Base-by-base conservation (phyloP, 2,888 invertebrate species). In the Sminthurides aquaticus region DNA sequence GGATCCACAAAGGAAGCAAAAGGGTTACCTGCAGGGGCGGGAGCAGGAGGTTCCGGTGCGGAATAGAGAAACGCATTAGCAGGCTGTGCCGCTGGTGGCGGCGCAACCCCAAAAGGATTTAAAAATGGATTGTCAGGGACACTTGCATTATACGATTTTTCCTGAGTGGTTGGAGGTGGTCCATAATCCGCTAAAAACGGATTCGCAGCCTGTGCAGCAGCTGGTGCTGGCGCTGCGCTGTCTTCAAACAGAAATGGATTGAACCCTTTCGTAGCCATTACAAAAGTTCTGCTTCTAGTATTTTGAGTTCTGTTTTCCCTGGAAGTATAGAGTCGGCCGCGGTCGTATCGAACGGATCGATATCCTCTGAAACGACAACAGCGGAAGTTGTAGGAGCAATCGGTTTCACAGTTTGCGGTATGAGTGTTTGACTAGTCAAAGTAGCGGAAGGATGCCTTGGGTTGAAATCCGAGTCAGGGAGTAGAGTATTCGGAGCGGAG, bases 341-440 rank as follows among this genome's bases (percentile, higher is more conserved):
- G 3, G 93, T 93, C 76, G 93, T 93, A 76, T 93, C 93, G 1
- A 92, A 90, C 80, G 89, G 89, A 75, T 85, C 83, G 75, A 86
- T 85, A 71, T 82, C 76, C 3, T 62, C 70, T 66, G 85, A 86
- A 61, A 85, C 81, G 43, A 86, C 87, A 26, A 43, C 57, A 22
- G 61, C 27, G 34, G 26, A 24, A 18, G 49, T 27, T 28, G 24
- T 20, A 11, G 60, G 55, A 8, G n/a, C 34, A 24, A 28, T 15
- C 11, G 27, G 18, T 20, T 34, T n/a, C 20, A 48, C 28, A 8
- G 52, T 55, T 58, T 62, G 62, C 15, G 67, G 67, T 5, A 60
- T 29, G 1, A 67, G 58, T 15, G 67, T 49, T 18, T 26, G 22
- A 26, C 25, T 20, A 15, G 43, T 55, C 2, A 34, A n/a, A 22